These are phyloP conservation scores for Thumatha senex DNA, from an alignment of 2,888 invertebrate genomes.

Conservation along the genomic window DNA sequence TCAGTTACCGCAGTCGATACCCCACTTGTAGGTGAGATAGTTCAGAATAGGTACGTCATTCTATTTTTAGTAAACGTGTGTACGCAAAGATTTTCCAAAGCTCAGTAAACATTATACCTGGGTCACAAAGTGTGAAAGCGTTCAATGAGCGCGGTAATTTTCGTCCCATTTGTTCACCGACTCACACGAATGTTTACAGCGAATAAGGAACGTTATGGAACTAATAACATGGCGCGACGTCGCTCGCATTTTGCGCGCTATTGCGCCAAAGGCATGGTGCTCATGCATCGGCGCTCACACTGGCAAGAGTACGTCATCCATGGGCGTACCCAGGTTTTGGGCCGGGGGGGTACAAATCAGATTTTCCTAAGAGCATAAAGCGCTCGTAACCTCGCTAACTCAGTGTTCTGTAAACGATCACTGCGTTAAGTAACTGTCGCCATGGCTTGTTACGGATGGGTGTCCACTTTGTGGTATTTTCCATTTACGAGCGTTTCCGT, in stretches of 20 bases:
- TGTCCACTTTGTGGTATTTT: too few species aligned
- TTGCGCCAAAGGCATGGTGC: slow-evolving; percentile 21
- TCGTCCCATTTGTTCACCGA: slow-evolving; percentile 41
- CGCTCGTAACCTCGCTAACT: too few species aligned
- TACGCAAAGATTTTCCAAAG: neutral
- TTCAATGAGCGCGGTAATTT: slow-evolving; percentile 27
- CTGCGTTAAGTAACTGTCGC: too few species aligned
- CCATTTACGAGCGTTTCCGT: too few species aligned
- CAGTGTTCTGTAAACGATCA: too few species aligned
- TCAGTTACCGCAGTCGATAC: too few species aligned
- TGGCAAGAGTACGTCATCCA: neutral
- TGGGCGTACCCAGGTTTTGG: too few species aligned
- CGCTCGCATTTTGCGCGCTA: slow-evolving; percentile 35
- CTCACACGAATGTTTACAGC: slow-evolving; percentile 26
- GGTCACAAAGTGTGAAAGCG: slow-evolving; percentile 9
- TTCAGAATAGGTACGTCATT: too few species aligned
- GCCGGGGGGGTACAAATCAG: too few species aligned
- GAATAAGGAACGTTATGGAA: slow-evolving; percentile 46
- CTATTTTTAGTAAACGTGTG: neutral
- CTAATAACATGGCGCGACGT: slow-evolving; percentile 32
- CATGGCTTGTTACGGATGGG: too few species aligned
- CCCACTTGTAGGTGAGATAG: too few species aligned
- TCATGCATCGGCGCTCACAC: slow-evolving; percentile 21
- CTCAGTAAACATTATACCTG: neutral
- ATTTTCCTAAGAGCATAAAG: too few species aligned